phyloP scores from a whole-genome alignment of 2,888 invertebrate species.

The Amiota minor region DNA sequence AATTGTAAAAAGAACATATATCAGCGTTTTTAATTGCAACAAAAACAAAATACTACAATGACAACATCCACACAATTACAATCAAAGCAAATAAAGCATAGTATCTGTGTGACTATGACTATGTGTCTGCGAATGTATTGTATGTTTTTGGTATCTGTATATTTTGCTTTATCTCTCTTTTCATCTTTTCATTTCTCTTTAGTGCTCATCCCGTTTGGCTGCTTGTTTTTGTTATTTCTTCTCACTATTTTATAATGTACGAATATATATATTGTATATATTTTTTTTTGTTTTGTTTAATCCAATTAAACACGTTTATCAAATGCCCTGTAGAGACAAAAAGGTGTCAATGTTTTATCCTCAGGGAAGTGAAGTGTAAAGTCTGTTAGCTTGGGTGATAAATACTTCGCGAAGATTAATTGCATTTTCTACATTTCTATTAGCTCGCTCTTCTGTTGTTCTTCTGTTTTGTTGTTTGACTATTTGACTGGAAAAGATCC shows the following conservation, averaged over 20 bases:
- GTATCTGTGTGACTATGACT: not conserved
- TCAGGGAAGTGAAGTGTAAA: conserved; percentile 11
- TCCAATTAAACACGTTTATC: conserved; percentile 26
- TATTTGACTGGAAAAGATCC: conserved; percentile 13
- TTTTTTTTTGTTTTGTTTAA: not conserved
- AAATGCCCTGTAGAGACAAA: conserved; percentile 16
- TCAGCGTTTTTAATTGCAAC: conserved; percentile 66
- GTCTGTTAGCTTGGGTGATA: not conserved
- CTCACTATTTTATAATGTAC: not conserved
- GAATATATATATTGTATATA: not conserved
- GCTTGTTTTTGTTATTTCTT: too few relatives aligned
- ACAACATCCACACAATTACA: not conserved
- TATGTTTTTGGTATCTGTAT: too few relatives aligned
- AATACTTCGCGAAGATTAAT: conserved; percentile 22
- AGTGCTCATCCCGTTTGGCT: too few relatives aligned
- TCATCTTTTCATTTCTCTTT: too few relatives aligned
- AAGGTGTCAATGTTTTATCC: too few relatives aligned
- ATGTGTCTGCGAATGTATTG: too few relatives aligned
- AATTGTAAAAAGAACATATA: conserved; percentile 68
- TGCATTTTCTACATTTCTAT: conserved; percentile 19
- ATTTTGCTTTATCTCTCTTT: too few relatives aligned
- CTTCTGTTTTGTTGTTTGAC: not conserved
- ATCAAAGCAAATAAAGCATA: conserved; percentile 10
- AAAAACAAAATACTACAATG: conserved; percentile 37
- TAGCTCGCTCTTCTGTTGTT: not conserved